These are phyloP conservation scores for Centropristis striata DNA, from an alignment of 2,113 vertebrate species.

Conservation along the genomic window DNA sequence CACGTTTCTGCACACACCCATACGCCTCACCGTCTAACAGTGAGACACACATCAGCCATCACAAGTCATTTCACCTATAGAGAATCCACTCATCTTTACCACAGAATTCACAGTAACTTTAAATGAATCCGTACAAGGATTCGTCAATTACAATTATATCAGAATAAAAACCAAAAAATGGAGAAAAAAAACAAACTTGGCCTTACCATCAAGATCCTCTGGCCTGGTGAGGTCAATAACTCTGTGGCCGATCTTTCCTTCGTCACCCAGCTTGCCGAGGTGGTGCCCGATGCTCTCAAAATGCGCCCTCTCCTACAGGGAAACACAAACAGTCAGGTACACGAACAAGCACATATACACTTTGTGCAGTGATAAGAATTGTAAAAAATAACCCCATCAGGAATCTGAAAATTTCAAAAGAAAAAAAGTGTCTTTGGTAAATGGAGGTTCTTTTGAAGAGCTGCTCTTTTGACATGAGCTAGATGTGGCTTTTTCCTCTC, in stretches of 20 bases:
- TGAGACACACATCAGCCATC: conserved; percentile 11
- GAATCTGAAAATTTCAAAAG: conserved; percentile 61
- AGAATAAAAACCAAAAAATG: neutral
- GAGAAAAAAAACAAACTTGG: neutral
- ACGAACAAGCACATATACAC: conserved; percentile 49
- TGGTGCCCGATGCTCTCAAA: conserved; percentile 95
- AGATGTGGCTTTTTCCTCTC: conserved; percentile 73
- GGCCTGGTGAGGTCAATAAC: conserved; percentile 98
- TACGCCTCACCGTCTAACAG: conserved; percentile 10
- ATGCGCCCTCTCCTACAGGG: conserved; percentile 92
- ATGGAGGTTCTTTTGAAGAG: conserved; percentile 76
- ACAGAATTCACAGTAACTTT: neutral
- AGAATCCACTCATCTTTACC: neutral
- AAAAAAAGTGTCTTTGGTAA: conserved; percentile 67
- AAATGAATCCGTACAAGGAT: neutral
- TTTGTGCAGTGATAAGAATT: conserved; percentile 41
- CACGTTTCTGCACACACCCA: conserved; percentile 36
- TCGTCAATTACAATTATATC: neutral
- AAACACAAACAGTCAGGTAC: conserved; percentile 60
- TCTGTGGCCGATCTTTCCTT: conserved; percentile 95
- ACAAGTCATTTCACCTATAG: neutral
- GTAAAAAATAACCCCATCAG: conserved; percentile 51
- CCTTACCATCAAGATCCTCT: conserved; percentile 97
- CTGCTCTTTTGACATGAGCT: conserved; percentile 78
- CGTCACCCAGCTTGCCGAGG: conserved; percentile 93